Conservation (phyloP, 1,140 invertebrate genomes). For the Lepidostoma basale region DNA sequence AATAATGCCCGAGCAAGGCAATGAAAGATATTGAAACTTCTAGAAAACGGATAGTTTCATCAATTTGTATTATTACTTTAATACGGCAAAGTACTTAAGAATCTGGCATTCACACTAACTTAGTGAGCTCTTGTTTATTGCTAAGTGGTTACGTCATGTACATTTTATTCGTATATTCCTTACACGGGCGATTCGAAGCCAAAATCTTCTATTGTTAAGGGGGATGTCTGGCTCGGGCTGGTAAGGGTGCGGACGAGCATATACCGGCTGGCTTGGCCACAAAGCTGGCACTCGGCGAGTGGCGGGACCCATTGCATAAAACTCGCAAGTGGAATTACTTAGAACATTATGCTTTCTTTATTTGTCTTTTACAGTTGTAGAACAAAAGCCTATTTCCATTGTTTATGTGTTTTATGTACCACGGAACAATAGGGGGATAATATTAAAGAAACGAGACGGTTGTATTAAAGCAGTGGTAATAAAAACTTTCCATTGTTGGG, state of each 20-base stretch:
- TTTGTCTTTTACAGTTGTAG: conserved; percentile 38
- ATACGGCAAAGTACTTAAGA: too few relatives aligned
- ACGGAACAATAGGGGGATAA: conserved; percentile 33
- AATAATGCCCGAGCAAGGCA: too few relatives aligned
- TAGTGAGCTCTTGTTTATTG: conserved; percentile 18
- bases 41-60: too few relatives aligned
- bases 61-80: too few relatives aligned
- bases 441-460: conserved; percentile 38
- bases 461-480: conserved; percentile 16
- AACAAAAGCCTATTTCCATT: conserved; percentile 39
- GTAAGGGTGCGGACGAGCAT: neutral
- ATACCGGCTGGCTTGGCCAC: neutral
- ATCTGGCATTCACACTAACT: too few relatives aligned
- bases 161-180: conserved; percentile 4
- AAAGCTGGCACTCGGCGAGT: neutral
- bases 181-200: conserved; percentile 1
- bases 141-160: conserved; percentile 18
- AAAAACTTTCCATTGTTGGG: conserved; percentile 22
- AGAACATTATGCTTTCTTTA: conserved; percentile 40
- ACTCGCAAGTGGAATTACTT: conserved; percentile 35
- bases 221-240: neutral
- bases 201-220: conserved; percentile 13
- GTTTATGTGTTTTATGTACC: conserved; percentile 34
- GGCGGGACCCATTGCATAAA: conserved; percentile 27
- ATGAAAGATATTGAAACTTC: too few relatives aligned